Conservation (phyloP, 2,888 invertebrate genomes). For the Polietes domitor region DNA sequence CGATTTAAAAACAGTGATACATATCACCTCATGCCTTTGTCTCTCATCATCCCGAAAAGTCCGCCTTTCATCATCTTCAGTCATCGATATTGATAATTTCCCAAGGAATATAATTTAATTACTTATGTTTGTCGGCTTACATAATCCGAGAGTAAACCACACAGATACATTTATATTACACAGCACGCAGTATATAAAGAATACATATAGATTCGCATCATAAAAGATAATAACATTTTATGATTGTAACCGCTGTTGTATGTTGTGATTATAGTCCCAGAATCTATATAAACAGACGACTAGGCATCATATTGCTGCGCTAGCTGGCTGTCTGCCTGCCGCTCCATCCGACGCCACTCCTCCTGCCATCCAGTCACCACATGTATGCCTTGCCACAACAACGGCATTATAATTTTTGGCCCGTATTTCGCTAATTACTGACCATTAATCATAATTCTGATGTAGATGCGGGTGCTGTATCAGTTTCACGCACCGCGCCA, state of each 20-base stretch:
- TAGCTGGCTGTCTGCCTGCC: too few relatives aligned
- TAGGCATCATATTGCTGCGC: not conserved
- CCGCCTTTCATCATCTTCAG: not conserved
- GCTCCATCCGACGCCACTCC: not conserved
- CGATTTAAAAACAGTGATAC: too few relatives aligned
- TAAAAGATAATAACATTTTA: constrained; percentile 14
- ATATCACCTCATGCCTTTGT: too few relatives aligned
- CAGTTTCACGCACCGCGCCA: not conserved
- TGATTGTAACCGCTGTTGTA: constrained; percentile 2
- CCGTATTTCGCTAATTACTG: constrained; percentile 21
- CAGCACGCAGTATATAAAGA: not conserved
- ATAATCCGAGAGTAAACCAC: not conserved
- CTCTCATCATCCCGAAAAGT: not conserved
- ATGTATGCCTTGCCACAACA: not conserved
- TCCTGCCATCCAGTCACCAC: not conserved
- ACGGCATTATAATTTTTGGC: not conserved
- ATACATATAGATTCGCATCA: not conserved
- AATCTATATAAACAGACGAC: not conserved
- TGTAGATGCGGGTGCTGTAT: not conserved
- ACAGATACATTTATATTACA: not conserved
- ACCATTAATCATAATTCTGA: constrained; percentile 17
- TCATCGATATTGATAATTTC: not conserved
- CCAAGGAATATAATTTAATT: constrained; percentile 4
- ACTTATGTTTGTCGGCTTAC: not conserved
- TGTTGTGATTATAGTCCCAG: not conserved